Conservation (phyloP, 2,888 invertebrate genomes). For the Cephus pygmeus region DNA sequence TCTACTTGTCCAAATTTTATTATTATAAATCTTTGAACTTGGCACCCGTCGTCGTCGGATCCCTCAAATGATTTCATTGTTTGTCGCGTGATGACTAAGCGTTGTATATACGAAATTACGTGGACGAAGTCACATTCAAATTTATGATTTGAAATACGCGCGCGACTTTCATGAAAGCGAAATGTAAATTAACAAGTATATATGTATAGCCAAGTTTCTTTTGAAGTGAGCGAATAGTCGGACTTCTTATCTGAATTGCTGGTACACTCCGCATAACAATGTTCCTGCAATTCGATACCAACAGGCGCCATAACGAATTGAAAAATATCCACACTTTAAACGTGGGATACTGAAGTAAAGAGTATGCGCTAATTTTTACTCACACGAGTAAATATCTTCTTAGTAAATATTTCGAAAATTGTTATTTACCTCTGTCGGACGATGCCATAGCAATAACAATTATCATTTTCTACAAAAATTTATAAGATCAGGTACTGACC, state of each 20-base stretch:
- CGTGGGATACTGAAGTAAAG: background rate
- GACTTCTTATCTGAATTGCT: background rate
- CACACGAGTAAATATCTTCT: background rate
- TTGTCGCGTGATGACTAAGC: background rate
- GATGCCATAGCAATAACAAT: background rate
- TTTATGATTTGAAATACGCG: background rate
- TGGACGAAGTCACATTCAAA: background rate
- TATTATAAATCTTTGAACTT: background rate
- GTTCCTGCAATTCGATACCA: background rate
- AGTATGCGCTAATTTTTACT: background rate
- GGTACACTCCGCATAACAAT: background rate
- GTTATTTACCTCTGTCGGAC: background rate
- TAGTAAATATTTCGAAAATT: background rate
- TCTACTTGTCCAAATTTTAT: background rate
- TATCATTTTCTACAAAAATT: background rate
- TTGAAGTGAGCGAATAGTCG: background rate
- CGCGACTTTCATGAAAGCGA: background rate
- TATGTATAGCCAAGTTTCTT: background rate
- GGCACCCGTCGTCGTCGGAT: background rate
- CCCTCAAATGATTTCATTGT: background rate
- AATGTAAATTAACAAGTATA: background rate
- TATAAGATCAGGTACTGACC: too few relatives aligned
- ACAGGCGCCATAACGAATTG: background rate
- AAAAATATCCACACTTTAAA: background rate
- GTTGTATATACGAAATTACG: background rate